These are phyloP conservation scores for Cebidichthys violaceus DNA, from an alignment of 2,113 vertebrate species.

Conservation along the genomic window DNA sequence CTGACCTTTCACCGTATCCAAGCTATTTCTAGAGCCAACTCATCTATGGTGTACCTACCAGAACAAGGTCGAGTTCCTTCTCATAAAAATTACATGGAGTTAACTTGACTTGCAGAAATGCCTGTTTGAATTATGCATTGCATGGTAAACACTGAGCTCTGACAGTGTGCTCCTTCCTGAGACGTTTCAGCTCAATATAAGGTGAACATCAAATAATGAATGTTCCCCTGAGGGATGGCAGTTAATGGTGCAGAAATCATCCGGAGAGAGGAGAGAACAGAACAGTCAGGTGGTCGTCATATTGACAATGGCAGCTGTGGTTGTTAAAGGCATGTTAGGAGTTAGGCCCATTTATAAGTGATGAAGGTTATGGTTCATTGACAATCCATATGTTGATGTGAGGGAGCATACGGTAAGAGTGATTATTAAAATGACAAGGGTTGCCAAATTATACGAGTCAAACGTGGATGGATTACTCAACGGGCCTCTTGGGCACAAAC, in stretches of 20 bases:
- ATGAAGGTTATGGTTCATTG: conserved; percentile 48
- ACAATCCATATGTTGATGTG: conserved; percentile 42
- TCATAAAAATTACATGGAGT: conserved; percentile 67
- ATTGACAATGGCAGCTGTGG: conserved; percentile 27
- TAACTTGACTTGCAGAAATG: conserved; percentile 68
- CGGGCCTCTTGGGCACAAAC: background rate
- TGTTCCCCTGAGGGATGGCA: conserved; percentile 9
- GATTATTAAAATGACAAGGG: conserved; percentile 23
- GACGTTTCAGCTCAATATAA: conserved; percentile 48
- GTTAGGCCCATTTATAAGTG: conserved; percentile 22
- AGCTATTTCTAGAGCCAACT: background rate
- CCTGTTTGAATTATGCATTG: conserved; percentile 73
- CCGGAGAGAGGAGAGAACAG: background rate
- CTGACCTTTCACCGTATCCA: conserved; percentile 4
- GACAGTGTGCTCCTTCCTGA: conserved; percentile 20
- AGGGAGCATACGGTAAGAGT: conserved; percentile 5
- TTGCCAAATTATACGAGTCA: background rate
- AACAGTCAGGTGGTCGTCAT: background rate
- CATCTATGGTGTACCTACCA: conserved; percentile 1
- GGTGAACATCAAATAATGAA: conserved; percentile 25
- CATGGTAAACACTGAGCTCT: conserved; percentile 66
- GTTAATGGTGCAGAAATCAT: conserved; percentile 28
- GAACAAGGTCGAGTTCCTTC: conserved; percentile 42
- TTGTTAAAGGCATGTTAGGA: conserved; percentile 32
- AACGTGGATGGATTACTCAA: background rate